Percentiles rank a stretch among this genome's conserved stretches.
These are phyloP conservation scores for Theretra japonica DNA, from an alignment of 2,888 invertebrate genomes.

Conservation along the genomic window DNA sequence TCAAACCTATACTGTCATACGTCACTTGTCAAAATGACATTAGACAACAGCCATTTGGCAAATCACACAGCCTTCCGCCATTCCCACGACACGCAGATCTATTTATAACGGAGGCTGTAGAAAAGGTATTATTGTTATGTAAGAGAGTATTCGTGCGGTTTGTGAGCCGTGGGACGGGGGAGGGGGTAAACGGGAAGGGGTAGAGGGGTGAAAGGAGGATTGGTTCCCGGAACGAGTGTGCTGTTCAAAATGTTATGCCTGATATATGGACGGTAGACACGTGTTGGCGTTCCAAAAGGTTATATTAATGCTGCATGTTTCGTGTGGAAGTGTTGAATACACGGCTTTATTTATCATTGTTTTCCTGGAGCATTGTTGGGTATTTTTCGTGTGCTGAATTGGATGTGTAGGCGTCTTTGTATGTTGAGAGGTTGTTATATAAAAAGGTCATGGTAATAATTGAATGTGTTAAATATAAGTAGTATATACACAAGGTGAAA, in stretches of 20 bases:
- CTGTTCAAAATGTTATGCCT: constrained; percentile 70
- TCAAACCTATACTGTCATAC: too few relatives aligned
- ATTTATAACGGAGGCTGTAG: constrained; percentile 56
- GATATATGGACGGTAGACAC: constrained; percentile 70
- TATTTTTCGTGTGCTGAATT: background rate
- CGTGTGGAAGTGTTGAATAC: constrained; percentile 31
- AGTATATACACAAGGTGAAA: too few relatives aligned
- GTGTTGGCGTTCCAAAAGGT: constrained; percentile 69
- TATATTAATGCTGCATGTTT: constrained; percentile 50
- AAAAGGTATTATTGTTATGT: constrained; percentile 81
- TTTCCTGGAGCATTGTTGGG: too few relatives aligned
- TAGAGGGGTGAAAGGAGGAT: constrained; percentile 46
- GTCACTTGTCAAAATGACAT: background rate
- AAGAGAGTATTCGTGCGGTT: constrained; percentile 80
- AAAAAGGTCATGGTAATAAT: too few relatives aligned
- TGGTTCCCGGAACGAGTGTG: constrained; percentile 73
- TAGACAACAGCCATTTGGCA: background rate
- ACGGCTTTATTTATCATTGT: constrained; percentile 33
- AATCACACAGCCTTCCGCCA: background rate
- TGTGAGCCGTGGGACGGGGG: constrained; percentile 64
- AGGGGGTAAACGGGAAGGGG: constrained; percentile 42
- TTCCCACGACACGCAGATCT: constrained; percentile 34
- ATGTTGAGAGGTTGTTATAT: background rate
- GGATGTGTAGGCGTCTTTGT: background rate
- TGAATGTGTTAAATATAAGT: too few relatives aligned